A percentile compares a stretch with the other conserved stretches of the same genome.
phyloP scores from a whole-genome alignment of 2,797 vertebrate species.

The Scomberomorus guttatus region DNA sequence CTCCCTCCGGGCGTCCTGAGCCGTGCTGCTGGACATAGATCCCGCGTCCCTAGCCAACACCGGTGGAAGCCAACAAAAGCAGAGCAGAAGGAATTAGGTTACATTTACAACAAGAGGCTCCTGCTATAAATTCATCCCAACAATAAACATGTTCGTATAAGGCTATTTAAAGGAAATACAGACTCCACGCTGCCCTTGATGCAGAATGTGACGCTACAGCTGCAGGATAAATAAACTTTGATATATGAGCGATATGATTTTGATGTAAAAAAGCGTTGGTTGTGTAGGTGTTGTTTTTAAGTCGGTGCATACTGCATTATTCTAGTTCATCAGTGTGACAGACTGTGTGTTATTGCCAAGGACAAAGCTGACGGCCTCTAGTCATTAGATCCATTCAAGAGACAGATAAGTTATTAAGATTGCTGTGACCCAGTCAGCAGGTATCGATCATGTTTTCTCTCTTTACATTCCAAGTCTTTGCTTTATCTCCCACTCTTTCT shows the following conservation, averaged over 20 bases:
- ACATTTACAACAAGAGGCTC: slow-evolving; percentile 44
- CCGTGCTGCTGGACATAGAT: slow-evolving; percentile 44
- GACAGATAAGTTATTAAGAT: slow-evolving; percentile 56
- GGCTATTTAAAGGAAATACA: slow-evolving; percentile 2
- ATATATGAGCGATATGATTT: neutral
- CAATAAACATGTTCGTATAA: slow-evolving; percentile 40
- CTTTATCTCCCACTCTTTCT: neutral
- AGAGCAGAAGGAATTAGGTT: slow-evolving; percentile 56
- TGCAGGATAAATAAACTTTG: neutral
- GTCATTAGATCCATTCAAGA: slow-evolving; percentile 60
- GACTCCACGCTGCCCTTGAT: neutral
- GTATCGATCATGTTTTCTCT: slow-evolving; percentile 51
- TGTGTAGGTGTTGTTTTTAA: neutral
- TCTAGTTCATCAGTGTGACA: slow-evolving; percentile 55
- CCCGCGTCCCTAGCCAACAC: slow-evolving; percentile 15
- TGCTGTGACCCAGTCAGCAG: slow-evolving; percentile 54
- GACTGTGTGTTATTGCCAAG: slow-evolving; percentile 62
- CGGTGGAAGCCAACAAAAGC: slow-evolving; percentile 61
- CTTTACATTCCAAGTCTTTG: slow-evolving; percentile 10
- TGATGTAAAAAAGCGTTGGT: too few species aligned
- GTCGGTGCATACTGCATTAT: slow-evolving; percentile 17
- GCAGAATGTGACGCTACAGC: neutral
- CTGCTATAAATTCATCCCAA: slow-evolving; percentile 46
- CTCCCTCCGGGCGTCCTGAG: slow-evolving; percentile 31
- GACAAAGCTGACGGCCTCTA: slow-evolving; percentile 63